phyloP scores from a whole-genome alignment of 2,113 vertebrate genomes.

The Oxyura jamaicensis region DNA sequence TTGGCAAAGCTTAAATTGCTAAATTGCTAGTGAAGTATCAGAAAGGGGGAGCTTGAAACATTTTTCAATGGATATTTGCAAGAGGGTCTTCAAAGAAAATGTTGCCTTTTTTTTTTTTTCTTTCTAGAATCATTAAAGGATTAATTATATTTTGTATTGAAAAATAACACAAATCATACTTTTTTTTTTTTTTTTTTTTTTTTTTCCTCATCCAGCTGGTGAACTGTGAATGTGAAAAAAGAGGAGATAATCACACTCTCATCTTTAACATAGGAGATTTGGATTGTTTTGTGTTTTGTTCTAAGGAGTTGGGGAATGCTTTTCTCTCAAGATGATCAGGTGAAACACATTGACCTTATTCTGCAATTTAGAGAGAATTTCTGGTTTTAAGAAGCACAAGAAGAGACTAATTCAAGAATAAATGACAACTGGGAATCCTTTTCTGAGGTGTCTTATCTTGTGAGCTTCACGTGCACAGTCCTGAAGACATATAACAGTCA shows the following conservation, averaged over 20 bases:
- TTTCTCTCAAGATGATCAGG: neutral
- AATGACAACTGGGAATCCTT: neutral
- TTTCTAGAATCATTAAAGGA: neutral
- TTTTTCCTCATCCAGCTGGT: neutral
- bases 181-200: too few species aligned
- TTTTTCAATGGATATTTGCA: neutral
- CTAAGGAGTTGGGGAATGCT: neutral
- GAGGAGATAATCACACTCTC: neutral
- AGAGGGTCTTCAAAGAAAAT: neutral
- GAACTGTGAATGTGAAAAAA: slow-evolving; percentile 13
- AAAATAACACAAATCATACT: neutral
- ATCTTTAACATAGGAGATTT: neutral
- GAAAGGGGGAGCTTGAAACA: neutral
- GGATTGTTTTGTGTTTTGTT: neutral
- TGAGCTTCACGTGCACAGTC: neutral
- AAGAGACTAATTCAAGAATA: neutral
- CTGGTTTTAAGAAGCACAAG: neutral
- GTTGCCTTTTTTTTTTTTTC: neutral
- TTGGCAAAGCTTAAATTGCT: slow-evolving; percentile 36
- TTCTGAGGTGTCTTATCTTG: neutral
- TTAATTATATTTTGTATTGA: neutral
- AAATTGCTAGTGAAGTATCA: slow-evolving; percentile 13
- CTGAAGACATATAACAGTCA: neutral
- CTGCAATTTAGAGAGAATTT: neutral
- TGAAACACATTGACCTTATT: neutral